Base-by-base conservation (phyloP, 2,113 vertebrate species). In the Dasypus novemcinctus region DNA sequence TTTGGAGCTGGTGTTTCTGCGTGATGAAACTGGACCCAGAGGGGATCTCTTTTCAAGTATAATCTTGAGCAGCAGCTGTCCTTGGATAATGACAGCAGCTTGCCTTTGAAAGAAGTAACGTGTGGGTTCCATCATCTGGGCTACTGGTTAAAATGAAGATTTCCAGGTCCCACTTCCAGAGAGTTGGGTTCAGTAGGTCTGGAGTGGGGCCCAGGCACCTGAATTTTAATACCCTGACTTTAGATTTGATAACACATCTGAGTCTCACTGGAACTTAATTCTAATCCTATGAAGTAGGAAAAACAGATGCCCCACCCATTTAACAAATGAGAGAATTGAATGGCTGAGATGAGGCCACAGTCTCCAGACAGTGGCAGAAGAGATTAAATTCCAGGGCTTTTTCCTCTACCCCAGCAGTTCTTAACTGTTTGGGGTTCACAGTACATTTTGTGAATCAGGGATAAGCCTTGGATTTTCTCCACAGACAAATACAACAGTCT, bases 1-100 rank as follows among this genome's bases (percentile, higher is more conserved):
- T n/a, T n/a, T n/a, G n/a, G n/a, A n/a, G n/a, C n/a, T n/a, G n/a
- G n/a, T n/a, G n/a, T n/a, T n/a, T n/a, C n/a, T n/a, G n/a, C n/a
- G n/a, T n/a, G n/a, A n/a, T n/a, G n/a, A n/a, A n/a, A n/a, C n/a
- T n/a, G n/a, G n/a, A n/a, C n/a, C n/a, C n/a, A n/a, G n/a, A n/a
- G n/a, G n/a, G n/a, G n/a, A n/a, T n/a, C n/a, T n/a, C n/a, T n/a
- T n/a, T 33, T 57, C 20, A 57, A 57, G 31, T 64, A 13, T 64
- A 31, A 27, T 64, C 25, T 33, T 33, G 31, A 66, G 27, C 29
- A 31, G 31, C 33, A 33, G 64, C 31, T 7, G 52, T 31, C 36
- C 5, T 0, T 12, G 64, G 20, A 33, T 18, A 10, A 57, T 7
- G 4, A n/a, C 15, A 54, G 49, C 12, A 43, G 41, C 13, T 13